These are phyloP conservation scores for Drosophila lacicola DNA, from an alignment of 2,888 invertebrate species.

Conservation along the genomic window DNA sequence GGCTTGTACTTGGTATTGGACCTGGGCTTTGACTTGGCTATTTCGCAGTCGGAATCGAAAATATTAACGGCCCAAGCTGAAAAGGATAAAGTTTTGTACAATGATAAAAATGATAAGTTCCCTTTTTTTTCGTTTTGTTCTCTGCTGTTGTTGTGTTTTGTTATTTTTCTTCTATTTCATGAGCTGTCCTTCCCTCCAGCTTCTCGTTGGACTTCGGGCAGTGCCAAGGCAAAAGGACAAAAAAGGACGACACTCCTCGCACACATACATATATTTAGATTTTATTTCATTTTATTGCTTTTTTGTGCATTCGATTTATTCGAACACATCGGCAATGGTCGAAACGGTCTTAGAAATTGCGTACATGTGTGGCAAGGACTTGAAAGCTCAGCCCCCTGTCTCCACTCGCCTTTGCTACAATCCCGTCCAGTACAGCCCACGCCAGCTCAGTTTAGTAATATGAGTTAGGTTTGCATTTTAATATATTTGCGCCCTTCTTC, in stretches of 20 bases:
- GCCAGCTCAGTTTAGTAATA: constrained; percentile 55
- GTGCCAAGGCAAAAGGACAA: constrained; percentile 33
- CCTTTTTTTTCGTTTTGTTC: constrained; percentile 20
- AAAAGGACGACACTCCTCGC: constrained; percentile 63
- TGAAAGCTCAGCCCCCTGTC: constrained; percentile 35
- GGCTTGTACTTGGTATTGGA: constrained; percentile 25
- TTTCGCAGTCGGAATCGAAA: constrained; percentile 72
- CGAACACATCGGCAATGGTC: constrained; percentile 74
- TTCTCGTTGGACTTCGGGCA: constrained; percentile 23
- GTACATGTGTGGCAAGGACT: constrained; percentile 80
- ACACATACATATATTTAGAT: constrained; percentile 70
- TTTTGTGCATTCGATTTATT: constrained; percentile 82
- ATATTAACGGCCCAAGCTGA: constrained; percentile 74
- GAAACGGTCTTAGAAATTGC: constrained; percentile 80
- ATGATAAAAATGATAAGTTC: constrained; percentile 80
- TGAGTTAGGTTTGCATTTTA: constrained; percentile 82
- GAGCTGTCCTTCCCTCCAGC: constrained; percentile 24
- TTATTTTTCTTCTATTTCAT: constrained; percentile 7
- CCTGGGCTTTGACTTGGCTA: constrained; percentile 40
- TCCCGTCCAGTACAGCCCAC: constrained; percentile 14
- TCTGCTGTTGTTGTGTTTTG: constrained; percentile 10
- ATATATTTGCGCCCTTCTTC: constrained; percentile 66
- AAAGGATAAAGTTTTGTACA: constrained; percentile 81
- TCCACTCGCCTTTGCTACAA: constrained; percentile 8
- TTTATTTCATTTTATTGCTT: constrained; percentile 82